Base-by-base conservation (phyloP, 1,140 invertebrate genomes). In the Metopolophium dirhodum region DNA sequence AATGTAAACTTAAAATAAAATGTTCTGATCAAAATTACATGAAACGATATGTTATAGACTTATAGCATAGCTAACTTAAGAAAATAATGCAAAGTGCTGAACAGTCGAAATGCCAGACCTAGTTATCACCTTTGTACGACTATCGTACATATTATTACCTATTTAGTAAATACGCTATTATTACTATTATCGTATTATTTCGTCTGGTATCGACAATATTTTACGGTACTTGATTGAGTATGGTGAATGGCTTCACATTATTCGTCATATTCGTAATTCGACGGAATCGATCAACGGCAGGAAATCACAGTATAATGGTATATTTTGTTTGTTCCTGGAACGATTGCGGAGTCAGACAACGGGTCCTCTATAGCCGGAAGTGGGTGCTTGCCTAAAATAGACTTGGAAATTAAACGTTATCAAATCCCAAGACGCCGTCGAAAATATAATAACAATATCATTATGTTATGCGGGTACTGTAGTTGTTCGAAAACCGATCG, bases 341-440 rank as follows among this genome's bases (percentile, higher is more conserved):
- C 14, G 30, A 47, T 30, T 35, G n/a, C 9, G 11, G 9, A 35
- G 22, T 54, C 22, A 77, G 22, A 26, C 37, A 23, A 22, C 83
- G 26, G 35, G 82, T 37, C 41, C 0, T 77, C 4, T 77, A 77
- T 77, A 26, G 23, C 83, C 41, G 83, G 41, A 86, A 86, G 41
- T 86, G 7, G 7, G 22, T 2, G 82, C 7, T 41, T 26, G 23
- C 23, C 41, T 4, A 11, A 86, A 86, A 86, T 86, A 86, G 11
- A 45, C 37, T 86, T 86, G 41, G 83, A 86, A 86, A 47, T 86
- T 47, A 30, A 47, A 86, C 45, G 23, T 86, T 86, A 86, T 86
- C 85, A n/a, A 86, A 47, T 86, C 23, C 4, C 45, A 26, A 83
- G 82, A 35, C 82, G 37, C 9, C 9, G 41, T 41, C 22, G 3